These are phyloP conservation scores for Coryphaenoides rupestris DNA, from an alignment of 2,113 vertebrate genomes.

Conservation along the genomic window DNA sequence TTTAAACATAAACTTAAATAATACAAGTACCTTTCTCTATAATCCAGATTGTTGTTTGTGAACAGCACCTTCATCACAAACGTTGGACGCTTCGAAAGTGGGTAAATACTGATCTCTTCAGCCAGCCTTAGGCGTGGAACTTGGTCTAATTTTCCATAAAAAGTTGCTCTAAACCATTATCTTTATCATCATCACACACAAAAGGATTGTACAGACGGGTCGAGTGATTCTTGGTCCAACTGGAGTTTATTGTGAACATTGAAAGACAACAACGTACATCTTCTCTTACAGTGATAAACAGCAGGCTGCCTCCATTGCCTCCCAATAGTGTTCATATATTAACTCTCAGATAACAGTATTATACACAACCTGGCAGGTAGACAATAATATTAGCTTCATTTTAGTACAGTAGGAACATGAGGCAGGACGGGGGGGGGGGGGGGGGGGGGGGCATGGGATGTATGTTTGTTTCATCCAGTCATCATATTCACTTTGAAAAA, in stretches of 20 bases:
- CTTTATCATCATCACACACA: background rate
- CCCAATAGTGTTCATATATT: constrained; percentile 62
- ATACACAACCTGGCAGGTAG: constrained; percentile 53
- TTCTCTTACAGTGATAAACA: constrained; percentile 73
- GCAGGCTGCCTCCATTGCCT: constrained; percentile 49
- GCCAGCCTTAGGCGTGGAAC: no score
- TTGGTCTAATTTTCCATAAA: no score
- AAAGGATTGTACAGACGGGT: background rate
- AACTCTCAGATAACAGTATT: constrained; percentile 65
- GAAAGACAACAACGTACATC: constrained; percentile 72
- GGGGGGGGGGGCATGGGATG: constrained; percentile 13
- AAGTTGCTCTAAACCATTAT: no score
- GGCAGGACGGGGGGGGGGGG: no score
- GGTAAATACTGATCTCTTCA: no score
- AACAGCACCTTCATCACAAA: no score
- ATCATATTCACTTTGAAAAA: constrained; percentile 1
- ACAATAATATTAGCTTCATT: constrained; percentile 39
- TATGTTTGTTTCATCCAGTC: no score
- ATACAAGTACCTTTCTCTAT: no score
- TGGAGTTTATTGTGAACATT: constrained; percentile 76
- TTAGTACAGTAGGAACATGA: constrained; percentile 35
- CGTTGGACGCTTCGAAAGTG: no score
- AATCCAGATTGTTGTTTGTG: no score
- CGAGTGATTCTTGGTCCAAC: constrained; percentile 63
- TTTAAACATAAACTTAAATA: no score